These are phyloP conservation scores for Sycophila sp. DNA, from an alignment of 1,140 invertebrate species.

Conservation along the genomic window DNA sequence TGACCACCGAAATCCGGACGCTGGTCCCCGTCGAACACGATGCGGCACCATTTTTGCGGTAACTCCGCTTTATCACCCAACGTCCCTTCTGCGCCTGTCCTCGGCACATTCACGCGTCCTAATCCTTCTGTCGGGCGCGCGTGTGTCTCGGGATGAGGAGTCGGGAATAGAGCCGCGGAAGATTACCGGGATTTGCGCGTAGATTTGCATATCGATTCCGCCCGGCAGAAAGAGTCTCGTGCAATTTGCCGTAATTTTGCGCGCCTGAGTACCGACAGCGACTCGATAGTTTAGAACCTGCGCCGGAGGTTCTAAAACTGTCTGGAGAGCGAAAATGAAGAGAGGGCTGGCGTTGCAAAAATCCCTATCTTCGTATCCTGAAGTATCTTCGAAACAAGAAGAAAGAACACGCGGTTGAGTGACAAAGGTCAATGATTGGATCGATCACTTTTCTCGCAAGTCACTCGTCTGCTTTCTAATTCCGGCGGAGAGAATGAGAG, in stretches of 20 bases:
- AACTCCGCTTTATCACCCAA: slow-evolving; percentile 63
- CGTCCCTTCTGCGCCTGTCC: slow-evolving; percentile 33
- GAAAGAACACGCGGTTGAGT: too few species aligned
- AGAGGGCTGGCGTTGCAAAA: too few species aligned
- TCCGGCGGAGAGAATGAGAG: too few species aligned
- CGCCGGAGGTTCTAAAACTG: too few species aligned
- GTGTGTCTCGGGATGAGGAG: neutral
- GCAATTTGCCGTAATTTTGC: slow-evolving; percentile 29
- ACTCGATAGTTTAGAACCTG: too few species aligned
- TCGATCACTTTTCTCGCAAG: too few species aligned
- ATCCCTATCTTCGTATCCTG: too few species aligned
- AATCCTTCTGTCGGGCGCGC: slow-evolving; percentile 28
- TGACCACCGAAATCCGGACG: neutral
- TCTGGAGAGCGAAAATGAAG: too few species aligned
- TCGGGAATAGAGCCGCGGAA: slow-evolving; percentile 40
- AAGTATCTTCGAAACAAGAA: too few species aligned
- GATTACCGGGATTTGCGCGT: slow-evolving; percentile 65
- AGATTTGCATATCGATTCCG: slow-evolving; percentile 66
- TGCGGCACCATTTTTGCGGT: slow-evolving; percentile 59
- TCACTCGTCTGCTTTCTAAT: too few species aligned
- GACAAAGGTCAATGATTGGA: too few species aligned
- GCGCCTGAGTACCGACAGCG: too few species aligned
- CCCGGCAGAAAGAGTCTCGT: neutral
- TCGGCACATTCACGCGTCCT: slow-evolving; percentile 10
- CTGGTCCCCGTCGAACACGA: slow-evolving; percentile 56